Percentiles rank a stretch among this genome's conserved stretches.
These are phyloP conservation scores for Sebastes trivittatus DNA, from an alignment of 2,797 vertebrate species.

Conservation along the genomic window DNA sequence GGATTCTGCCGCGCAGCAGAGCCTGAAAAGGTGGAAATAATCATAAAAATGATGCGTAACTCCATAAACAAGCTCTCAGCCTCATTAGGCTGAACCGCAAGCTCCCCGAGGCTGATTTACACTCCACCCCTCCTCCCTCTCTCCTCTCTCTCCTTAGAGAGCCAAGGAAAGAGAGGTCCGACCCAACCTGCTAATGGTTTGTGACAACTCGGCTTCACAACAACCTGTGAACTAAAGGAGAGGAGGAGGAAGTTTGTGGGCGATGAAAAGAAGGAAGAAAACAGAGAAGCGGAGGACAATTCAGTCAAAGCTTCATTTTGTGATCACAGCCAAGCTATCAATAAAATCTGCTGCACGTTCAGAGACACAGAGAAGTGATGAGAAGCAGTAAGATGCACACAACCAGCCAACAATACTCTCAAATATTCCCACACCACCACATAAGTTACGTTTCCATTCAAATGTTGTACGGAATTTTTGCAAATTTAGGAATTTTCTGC, in stretches of 20 bases:
- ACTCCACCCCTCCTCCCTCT: constrained; percentile 6
- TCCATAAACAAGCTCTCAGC: constrained; percentile 92
- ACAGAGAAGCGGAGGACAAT: background rate
- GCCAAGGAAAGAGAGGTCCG: background rate
- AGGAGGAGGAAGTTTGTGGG: background rate
- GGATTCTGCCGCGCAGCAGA: constrained; percentile 40
- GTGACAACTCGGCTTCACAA: constrained; percentile 29
- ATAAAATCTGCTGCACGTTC: background rate
- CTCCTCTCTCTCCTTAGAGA: constrained; percentile 4
- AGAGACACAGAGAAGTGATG: background rate
- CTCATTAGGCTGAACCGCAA: constrained; percentile 89
- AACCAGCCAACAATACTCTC: background rate
- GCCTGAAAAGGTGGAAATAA: constrained; percentile 94
- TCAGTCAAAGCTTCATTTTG: background rate
- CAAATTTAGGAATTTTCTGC: background rate
- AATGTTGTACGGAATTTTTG: background rate
- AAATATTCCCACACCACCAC: background rate
- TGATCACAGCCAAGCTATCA: background rate
- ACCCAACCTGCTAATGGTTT: constrained; percentile 34
- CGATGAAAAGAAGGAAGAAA: background rate
- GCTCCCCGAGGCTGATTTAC: constrained; percentile 84
- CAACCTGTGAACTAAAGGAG: constrained; percentile 3
- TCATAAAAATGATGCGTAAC: constrained; percentile 92
- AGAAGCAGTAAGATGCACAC: background rate
- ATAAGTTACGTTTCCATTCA: background rate